Conservation (phyloP, 2,113 vertebrate species). For the Lophius piscatorius region DNA sequence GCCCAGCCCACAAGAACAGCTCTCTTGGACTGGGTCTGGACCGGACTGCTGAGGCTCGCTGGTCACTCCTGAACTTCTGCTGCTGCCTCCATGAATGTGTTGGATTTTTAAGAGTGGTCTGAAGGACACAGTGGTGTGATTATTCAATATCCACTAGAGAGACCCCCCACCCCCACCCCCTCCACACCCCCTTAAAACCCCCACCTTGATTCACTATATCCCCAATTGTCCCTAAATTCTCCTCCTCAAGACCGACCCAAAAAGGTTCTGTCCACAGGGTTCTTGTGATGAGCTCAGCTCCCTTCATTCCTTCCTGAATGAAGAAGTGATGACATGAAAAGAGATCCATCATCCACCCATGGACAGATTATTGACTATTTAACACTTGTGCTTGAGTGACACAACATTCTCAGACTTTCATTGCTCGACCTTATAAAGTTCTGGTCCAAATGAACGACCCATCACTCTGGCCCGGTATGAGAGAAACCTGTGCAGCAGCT, state of each 20-base stretch:
- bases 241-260: not conserved
- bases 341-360: constrained; percentile 16
- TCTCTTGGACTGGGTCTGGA: constrained; percentile 1
- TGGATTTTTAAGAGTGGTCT: too few species aligned
- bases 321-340: constrained; percentile 14
- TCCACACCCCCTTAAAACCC: too few species aligned
- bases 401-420: constrained; percentile 9
- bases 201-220: too few species aligned
- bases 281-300: too few species aligned
- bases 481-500: not conserved
- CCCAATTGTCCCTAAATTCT: not conserved
- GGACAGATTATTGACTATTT: too few species aligned
- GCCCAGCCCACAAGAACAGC: not conserved
- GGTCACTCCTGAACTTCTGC: constrained; percentile 15
- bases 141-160: too few species aligned
- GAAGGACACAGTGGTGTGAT: too few species aligned
- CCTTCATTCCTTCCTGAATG: too few species aligned
- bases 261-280: too few species aligned
- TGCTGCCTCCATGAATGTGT: constrained; percentile 5
- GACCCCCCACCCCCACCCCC: too few species aligned
- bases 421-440: constrained; percentile 9
- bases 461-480: not conserved
- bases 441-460: not conserved
- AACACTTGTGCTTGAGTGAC: too few species aligned
- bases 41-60: not conserved